phyloP scores from a whole-genome alignment of 2,888 invertebrate genomes.

The Dendrolimus houi region DNA sequence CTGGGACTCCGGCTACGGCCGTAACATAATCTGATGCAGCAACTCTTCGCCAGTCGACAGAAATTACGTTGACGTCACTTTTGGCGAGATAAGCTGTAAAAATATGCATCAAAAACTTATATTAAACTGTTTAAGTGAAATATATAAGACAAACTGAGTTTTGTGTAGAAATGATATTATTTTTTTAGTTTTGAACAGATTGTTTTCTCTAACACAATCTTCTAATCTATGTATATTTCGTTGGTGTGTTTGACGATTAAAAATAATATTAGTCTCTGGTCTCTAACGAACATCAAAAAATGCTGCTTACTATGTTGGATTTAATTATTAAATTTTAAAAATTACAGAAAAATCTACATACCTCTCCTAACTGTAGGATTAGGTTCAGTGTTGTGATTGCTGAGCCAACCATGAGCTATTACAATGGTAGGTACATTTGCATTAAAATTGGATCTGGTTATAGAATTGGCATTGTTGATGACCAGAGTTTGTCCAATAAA shows the following conservation, averaged over 20 bases:
- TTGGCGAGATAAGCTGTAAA: constrained; percentile 30
- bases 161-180: too few species aligned
- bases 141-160: too few species aligned
- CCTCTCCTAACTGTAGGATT: not conserved
- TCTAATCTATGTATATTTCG: too few species aligned
- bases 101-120: not conserved
- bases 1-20: constrained; percentile 36
- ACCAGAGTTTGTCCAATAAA: constrained; percentile 20
- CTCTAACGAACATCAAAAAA: too few species aligned
- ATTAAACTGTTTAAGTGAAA: too few species aligned
- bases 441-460: constrained; percentile 33
- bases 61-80: constrained; percentile 39
- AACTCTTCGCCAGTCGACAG: constrained; percentile 44
- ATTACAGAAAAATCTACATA: not conserved
- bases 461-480: constrained; percentile 26
- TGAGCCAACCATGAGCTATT: constrained; percentile 40
- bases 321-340: too few species aligned
- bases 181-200: too few species aligned
- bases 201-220: too few species aligned
- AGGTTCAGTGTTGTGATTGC: not conserved
- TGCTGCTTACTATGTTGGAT: too few species aligned
- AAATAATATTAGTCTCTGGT: too few species aligned
- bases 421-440: constrained; percentile 27
- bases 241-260: too few species aligned
- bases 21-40: constrained; percentile 28